A percentile compares a stretch with the other conserved stretches of the same genome.
phyloP scores from a whole-genome alignment of 2,113 vertebrate genomes.

The Chloebia gouldiae region DNA sequence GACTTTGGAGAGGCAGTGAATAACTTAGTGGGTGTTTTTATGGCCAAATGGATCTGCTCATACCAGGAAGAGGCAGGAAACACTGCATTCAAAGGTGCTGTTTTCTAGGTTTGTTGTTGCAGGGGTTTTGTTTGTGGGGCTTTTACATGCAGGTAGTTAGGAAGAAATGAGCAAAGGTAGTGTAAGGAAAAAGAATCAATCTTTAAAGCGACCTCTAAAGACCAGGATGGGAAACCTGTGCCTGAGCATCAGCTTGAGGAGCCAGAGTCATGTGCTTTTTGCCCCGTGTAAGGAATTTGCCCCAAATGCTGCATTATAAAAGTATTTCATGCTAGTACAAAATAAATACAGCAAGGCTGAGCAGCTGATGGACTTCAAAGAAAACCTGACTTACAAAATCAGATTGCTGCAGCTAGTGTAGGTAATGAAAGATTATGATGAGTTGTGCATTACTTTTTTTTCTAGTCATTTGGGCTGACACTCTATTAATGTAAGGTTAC shows the following conservation, averaged over 20 bases:
- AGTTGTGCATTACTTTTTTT: neutral
- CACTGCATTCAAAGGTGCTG: neutral
- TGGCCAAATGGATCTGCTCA: neutral
- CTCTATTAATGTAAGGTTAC: neutral
- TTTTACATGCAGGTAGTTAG: neutral
- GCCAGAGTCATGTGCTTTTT: neutral
- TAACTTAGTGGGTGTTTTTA: neutral
- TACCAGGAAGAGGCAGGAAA: neutral
- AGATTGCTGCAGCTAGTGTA: neutral
- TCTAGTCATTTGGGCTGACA: neutral
- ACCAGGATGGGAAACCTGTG: neutral
- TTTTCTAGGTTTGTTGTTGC: neutral
- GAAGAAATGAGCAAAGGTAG: neutral
- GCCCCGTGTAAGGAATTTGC: neutral
- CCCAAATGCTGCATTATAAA: neutral
- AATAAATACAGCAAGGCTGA: neutral
- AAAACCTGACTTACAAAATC: neutral
- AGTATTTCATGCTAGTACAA: neutral
- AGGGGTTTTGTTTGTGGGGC: neutral
- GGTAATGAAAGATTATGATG: neutral
- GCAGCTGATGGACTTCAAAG: neutral
- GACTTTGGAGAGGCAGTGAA: neutral
- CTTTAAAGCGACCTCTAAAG: neutral
- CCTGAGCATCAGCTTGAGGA: neutral
- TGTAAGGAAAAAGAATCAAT: constrained; percentile 72